Evolutionary conservation across 2,797 vertebrate species (phyloP).

Genomic region (Amniataba percoides): DNA sequence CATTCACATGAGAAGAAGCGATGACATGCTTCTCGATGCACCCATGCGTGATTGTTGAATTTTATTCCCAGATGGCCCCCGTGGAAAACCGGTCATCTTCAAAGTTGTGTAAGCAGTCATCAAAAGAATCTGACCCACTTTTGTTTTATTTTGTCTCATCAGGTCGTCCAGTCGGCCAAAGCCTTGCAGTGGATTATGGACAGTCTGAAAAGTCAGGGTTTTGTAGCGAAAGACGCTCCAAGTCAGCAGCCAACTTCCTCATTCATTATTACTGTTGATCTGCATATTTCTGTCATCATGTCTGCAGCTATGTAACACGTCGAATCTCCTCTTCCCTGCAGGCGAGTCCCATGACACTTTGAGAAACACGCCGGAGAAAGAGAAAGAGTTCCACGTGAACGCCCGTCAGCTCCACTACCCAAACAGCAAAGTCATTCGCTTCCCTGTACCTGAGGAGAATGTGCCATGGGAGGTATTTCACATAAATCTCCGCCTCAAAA

Average conservation of each 20-base stretch:
- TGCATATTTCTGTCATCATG: not conserved
- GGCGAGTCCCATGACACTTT: slow-evolving; percentile 41
- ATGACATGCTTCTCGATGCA: slow-evolving; percentile 1
- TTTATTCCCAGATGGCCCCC: not conserved
- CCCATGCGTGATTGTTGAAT: not conserved
- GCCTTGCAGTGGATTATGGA: slow-evolving; percentile 91
- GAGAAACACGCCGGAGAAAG: slow-evolving; percentile 47
- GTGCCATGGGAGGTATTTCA: slow-evolving; percentile 93
- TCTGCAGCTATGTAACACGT: not conserved
- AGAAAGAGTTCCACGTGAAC: slow-evolving; percentile 79
- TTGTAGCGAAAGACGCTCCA: slow-evolving; percentile 74
- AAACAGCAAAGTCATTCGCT: slow-evolving; percentile 82
- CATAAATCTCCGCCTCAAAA: not conserved
- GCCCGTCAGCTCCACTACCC: slow-evolving; percentile 90
- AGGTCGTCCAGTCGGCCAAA: slow-evolving; percentile 87
- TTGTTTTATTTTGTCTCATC: slow-evolving; percentile 41
- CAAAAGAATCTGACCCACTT: slow-evolving; percentile 33
- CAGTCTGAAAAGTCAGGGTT: slow-evolving; percentile 83
- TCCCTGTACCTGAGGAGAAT: slow-evolving; percentile 95
- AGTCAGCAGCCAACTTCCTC: slow-evolving; percentile 79
- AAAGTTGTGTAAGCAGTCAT: not conserved
- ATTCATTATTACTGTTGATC: slow-evolving; percentile 1
- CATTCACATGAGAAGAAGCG: not conserved
- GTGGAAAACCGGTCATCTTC: slow-evolving; percentile 1
- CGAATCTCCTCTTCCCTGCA: not conserved